Conservation (phyloP, 2,113 vertebrate species). For the Cyphomyrus discorhynchus region DNA sequence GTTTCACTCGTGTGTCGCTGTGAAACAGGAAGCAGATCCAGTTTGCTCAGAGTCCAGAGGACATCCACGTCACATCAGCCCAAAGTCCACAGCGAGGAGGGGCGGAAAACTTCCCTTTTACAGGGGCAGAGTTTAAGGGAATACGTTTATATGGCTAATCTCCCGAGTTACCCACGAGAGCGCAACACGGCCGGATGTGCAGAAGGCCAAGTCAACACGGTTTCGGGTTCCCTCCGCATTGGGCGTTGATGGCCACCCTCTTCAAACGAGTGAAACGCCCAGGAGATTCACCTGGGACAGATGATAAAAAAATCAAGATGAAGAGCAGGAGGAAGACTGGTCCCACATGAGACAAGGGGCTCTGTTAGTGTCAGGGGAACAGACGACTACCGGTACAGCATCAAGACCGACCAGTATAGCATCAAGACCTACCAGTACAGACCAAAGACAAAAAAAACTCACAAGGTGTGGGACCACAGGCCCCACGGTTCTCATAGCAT, state of each 20-base stretch:
- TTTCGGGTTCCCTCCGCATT: not conserved
- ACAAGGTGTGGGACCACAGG: not conserved
- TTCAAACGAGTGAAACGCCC: not conserved
- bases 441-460: not conserved
- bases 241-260: not conserved
- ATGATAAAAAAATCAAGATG: not conserved
- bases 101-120: not conserved
- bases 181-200: not conserved
- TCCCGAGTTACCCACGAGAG: not conserved
- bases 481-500: not conserved
- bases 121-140: not conserved
- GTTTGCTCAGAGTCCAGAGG: not conserved
- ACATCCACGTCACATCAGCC: not conserved
- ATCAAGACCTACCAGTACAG: not conserved
- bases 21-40: not conserved
- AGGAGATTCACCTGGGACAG: not conserved
- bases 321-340: not conserved
- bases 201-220: not conserved
- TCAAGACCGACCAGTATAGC: not conserved
- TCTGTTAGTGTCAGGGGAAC: not conserved
- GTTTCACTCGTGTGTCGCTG: not conserved
- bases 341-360: not conserved
- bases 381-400: not conserved
- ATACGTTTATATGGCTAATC: not conserved
- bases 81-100: not conserved